phyloP scores from a whole-genome alignment of 2,888 invertebrate species.

The Synanthedon tipuliformis region DNA sequence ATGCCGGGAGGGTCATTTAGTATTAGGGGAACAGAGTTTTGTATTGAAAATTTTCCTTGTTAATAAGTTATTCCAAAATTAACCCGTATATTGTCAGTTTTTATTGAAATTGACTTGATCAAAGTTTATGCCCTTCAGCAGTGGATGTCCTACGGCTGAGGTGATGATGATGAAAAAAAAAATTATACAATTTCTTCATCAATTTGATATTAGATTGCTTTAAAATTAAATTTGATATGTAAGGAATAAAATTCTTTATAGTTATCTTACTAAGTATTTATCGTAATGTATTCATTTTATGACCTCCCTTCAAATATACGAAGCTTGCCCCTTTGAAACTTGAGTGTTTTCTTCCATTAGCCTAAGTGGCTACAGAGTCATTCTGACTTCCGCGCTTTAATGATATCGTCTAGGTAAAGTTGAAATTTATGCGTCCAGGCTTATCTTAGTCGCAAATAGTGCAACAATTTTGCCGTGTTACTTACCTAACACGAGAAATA shows the following conservation, averaged over 20 bases:
- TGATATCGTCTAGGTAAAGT: not conserved
- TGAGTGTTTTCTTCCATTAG: slow-evolving; percentile 35
- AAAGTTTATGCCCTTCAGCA: too few species aligned
- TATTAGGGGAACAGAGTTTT: not conserved
- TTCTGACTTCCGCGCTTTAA: not conserved
- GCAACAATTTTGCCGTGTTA: not conserved
- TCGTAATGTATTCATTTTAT: slow-evolving; percentile 23
- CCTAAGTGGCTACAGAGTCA: slow-evolving; percentile 17
- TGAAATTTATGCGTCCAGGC: not conserved
- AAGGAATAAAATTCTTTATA: not conserved
- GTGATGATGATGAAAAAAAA: too few species aligned
- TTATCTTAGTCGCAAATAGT: not conserved
- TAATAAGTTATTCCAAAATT: too few species aligned
- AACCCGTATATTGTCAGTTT: too few species aligned
- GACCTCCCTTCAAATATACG: slow-evolving; percentile 6
- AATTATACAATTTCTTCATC: too few species aligned
- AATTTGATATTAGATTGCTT: not conserved
- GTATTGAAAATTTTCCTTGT: too few species aligned
- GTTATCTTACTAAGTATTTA: slow-evolving; percentile 1
- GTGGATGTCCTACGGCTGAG: too few species aligned
- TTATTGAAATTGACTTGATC: too few species aligned
- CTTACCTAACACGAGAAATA: too few species aligned
- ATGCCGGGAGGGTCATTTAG: not conserved
- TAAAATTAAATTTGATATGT: not conserved
- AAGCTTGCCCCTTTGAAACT: slow-evolving; percentile 21